These are phyloP conservation scores for Leucophenga montana DNA, from an alignment of 2,888 invertebrate genomes.

Conservation along the genomic window DNA sequence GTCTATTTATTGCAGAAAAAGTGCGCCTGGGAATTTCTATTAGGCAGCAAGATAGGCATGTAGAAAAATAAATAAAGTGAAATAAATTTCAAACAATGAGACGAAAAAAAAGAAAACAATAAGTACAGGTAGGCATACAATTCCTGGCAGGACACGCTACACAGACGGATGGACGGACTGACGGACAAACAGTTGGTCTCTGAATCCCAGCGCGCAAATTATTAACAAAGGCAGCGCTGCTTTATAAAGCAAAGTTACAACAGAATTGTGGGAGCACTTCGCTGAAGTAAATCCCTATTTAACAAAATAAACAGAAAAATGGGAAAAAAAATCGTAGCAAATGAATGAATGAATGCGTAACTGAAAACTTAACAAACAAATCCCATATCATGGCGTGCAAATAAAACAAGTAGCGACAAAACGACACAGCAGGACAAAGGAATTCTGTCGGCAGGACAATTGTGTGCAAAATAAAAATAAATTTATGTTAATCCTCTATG, in stretches of 20 bases:
- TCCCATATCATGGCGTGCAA: conserved; percentile 39
- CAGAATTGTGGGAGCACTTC: too few relatives aligned
- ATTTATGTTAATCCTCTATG: conserved; percentile 49
- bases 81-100: conserved; percentile 17
- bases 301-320: conserved; percentile 38
- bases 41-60: neutral
- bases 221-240: conserved; percentile 2
- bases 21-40: conserved; percentile 19
- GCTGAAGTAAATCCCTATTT: conserved; percentile 28
- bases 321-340: conserved; percentile 4
- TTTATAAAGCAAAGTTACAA: neutral
- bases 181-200: neutral
- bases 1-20: conserved; percentile 7
- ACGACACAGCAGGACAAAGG: conserved; percentile 19
- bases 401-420: conserved; percentile 33
- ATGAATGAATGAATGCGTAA: neutral
- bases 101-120: neutral
- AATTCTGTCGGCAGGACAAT: neutral
- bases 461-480: conserved; percentile 30
- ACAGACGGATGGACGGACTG: neutral
- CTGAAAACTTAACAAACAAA: conserved; percentile 45
- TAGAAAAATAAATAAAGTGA: neutral
- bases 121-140: neutral
- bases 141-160: neutral
- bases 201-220: conserved; percentile 25